A percentile compares a stretch with the other conserved stretches of the same genome.
These are phyloP conservation scores for Noctua janthe DNA, from an alignment of 2,888 invertebrate species.

Conservation along the genomic window DNA sequence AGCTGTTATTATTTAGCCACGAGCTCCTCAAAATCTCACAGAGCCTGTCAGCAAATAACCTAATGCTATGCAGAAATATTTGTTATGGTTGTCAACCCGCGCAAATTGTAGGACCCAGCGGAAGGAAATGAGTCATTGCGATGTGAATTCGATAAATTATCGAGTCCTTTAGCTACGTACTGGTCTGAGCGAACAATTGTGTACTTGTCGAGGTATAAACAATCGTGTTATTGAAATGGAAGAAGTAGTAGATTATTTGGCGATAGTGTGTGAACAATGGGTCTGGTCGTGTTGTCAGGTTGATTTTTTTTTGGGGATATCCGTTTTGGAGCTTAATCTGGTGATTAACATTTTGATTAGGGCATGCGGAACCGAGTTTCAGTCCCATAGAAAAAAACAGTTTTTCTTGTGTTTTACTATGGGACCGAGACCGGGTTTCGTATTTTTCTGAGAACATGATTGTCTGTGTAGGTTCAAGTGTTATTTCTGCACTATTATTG, in stretches of 20 bases:
- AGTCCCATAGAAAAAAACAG: too few relatives aligned
- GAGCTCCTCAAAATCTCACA: neutral
- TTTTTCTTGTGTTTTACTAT: too few relatives aligned
- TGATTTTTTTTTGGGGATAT: neutral
- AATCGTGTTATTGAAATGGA: conserved; percentile 47
- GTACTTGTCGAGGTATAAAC: conserved; percentile 6
- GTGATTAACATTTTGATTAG: neutral
- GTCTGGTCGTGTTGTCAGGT: neutral
- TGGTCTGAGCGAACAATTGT: conserved; percentile 13
- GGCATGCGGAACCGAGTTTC: too few relatives aligned
- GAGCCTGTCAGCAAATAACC: neutral
- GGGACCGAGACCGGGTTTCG: too few relatives aligned
- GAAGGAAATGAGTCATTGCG: conserved; percentile 47
- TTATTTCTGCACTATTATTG: too few relatives aligned
- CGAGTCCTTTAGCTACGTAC: neutral
- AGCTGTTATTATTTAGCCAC: too few relatives aligned
- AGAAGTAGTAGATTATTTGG: conserved; percentile 18
- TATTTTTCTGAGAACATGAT: too few relatives aligned
- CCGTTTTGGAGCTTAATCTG: neutral
- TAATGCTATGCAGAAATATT: neutral
- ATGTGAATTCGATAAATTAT: conserved; percentile 33
- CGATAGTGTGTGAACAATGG: conserved; percentile 31
- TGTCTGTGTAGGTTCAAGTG: neutral
- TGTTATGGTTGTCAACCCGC: conserved; percentile 19
- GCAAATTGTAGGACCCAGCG: conserved; percentile 19